A percentile compares a stretch with the other conserved stretches of the same genome.
Conservation (phyloP, 2,113 vertebrate species). For the Zeus faber region DNA sequence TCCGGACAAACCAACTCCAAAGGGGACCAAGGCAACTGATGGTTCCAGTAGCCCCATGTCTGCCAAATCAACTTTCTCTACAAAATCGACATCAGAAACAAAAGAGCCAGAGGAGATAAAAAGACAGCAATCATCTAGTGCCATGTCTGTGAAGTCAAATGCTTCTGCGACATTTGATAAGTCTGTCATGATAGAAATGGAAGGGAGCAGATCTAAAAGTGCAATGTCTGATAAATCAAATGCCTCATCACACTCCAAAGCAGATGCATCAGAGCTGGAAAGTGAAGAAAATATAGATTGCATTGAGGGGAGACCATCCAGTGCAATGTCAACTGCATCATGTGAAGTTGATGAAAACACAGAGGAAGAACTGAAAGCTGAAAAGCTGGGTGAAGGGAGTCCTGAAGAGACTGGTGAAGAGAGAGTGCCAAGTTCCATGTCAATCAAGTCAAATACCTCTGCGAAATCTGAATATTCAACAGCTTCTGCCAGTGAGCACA, state of each 20-base stretch:
- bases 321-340: slow-evolving; percentile 34
- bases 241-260: slow-evolving; percentile 32
- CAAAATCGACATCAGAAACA: neutral
- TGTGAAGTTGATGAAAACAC: neutral
- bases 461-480: slow-evolving; percentile 29
- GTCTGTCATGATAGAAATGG: slow-evolving; percentile 33
- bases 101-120: slow-evolving; percentile 21
- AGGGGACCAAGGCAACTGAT: neutral
- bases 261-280: slow-evolving; percentile 15
- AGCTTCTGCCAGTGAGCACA: slow-evolving; percentile 25
- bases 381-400: slow-evolving; percentile 38
- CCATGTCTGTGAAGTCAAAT: slow-evolving; percentile 58
- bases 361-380: neutral
- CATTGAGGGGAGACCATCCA: slow-evolving; percentile 22
- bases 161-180: slow-evolving; percentile 40
- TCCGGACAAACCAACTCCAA: slow-evolving; percentile 6
- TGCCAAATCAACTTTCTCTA: slow-evolving; percentile 17
- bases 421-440: slow-evolving; percentile 38
- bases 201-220: slow-evolving; percentile 43
- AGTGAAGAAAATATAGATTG: neutral
- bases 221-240: slow-evolving; percentile 58
- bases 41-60: slow-evolving; percentile 5
- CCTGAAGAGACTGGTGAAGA: slow-evolving; percentile 17
- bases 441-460: slow-evolving; percentile 42
- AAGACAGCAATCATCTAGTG: slow-evolving; percentile 45